phyloP scores from a whole-genome alignment of 2,888 invertebrate species.

The Euzophera pinguis region DNA sequence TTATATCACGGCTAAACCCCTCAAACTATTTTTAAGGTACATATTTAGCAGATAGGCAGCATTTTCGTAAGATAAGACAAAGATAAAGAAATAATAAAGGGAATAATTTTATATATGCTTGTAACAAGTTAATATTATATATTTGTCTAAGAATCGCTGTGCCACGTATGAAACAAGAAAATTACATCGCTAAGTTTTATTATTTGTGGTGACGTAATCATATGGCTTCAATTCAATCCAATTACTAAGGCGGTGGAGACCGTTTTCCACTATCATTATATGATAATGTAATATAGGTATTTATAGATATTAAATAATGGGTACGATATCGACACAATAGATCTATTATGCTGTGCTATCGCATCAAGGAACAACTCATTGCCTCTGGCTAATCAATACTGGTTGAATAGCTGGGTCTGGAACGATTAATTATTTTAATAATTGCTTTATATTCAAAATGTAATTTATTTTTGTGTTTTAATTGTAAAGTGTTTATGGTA shows the following conservation, averaged over 20 bases:
- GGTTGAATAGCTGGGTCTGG: neutral
- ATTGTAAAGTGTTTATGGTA: no score
- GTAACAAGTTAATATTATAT: no score
- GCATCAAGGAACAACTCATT: slow-evolving; percentile 6
- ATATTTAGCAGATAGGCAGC: no score
- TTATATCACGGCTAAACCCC: no score
- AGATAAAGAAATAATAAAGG: no score
- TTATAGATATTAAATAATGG: slow-evolving; percentile 29
- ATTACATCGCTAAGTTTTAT: slow-evolving; percentile 9
- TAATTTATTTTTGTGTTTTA: neutral
- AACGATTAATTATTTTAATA: neutral
- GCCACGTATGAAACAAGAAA: neutral
- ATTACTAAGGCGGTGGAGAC: slow-evolving; percentile 30
- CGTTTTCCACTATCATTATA: slow-evolving; percentile 27
- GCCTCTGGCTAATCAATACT: neutral
- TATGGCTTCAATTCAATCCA: slow-evolving; percentile 42
- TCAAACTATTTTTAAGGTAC: no score
- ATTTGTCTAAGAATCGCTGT: slow-evolving; percentile 1
- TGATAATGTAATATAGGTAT: slow-evolving; percentile 20
- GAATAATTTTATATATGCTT: no score
- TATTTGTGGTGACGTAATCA: slow-evolving; percentile 19
- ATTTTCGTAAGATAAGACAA: no score
- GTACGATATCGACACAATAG: slow-evolving; percentile 27
- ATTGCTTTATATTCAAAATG: neutral
- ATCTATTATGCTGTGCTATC: slow-evolving; percentile 19